phyloP scores from a whole-genome alignment of 2,113 vertebrate genomes.

The Raja brachyura region DNA sequence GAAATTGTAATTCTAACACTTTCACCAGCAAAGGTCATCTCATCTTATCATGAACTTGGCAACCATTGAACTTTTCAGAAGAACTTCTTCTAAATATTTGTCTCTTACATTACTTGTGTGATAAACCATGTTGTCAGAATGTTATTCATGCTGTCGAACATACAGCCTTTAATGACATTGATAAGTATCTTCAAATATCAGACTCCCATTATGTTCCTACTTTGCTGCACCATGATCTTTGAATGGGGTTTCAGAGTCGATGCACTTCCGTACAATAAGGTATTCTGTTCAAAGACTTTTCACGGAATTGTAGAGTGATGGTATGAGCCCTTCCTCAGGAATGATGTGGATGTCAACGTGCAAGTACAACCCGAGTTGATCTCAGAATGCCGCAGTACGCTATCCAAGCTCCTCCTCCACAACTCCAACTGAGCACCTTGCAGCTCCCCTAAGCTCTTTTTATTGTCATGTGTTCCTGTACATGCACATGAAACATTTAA shows the following conservation, averaged over 20 bases:
- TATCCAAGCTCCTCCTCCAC: not conserved
- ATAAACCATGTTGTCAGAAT: not conserved
- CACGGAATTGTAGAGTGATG: not conserved
- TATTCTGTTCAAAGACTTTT: not conserved
- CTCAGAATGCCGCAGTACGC: not conserved
- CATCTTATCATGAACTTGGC: not conserved
- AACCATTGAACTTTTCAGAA: not conserved
- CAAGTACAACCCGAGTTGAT: not conserved
- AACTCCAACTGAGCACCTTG: not conserved
- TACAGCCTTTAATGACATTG: not conserved
- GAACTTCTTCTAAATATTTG: not conserved
- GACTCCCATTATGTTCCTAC: not conserved
- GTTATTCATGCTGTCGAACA: not conserved
- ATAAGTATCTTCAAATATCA: slow-evolving; percentile 6
- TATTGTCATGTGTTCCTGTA: too few species aligned
- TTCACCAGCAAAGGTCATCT: not conserved
- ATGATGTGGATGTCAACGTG: not conserved
- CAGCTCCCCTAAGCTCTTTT: too few species aligned
- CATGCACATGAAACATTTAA: too few species aligned
- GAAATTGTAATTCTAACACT: not conserved
- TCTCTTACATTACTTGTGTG: not conserved
- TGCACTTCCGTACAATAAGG: not conserved
- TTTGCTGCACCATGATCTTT: not conserved
- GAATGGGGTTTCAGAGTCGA: not conserved
- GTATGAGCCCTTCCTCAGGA: not conserved